phyloP scores from a whole-genome alignment of 2,113 vertebrate species.

The Collichthys lucidus region DNA sequence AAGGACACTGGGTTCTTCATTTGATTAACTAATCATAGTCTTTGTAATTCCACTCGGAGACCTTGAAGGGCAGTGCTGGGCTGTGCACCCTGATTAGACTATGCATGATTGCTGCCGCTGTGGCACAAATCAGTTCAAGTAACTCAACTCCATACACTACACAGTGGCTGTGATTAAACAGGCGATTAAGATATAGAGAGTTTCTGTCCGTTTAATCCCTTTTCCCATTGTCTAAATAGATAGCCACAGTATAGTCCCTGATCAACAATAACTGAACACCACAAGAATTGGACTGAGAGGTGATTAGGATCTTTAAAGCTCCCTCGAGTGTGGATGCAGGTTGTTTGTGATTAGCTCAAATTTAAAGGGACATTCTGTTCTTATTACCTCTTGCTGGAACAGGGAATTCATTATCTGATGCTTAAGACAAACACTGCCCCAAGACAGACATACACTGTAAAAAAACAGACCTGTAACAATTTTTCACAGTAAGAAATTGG shows the following conservation, averaged over 20 bases:
- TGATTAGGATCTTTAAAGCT: slow-evolving; percentile 79
- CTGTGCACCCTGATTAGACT: slow-evolving; percentile 78
- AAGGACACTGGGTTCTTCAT: slow-evolving; percentile 80
- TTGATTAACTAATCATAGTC: slow-evolving; percentile 88
- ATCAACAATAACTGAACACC: slow-evolving; percentile 71
- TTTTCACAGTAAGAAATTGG: too few relatives aligned
- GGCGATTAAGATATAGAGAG: slow-evolving; percentile 71
- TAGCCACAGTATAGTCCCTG: slow-evolving; percentile 65
- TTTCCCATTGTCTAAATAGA: slow-evolving; percentile 68
- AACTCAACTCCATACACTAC: slow-evolving; percentile 71
- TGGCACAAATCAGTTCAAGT: slow-evolving; percentile 80
- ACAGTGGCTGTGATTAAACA: slow-evolving; percentile 80
- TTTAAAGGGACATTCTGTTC: slow-evolving; percentile 74
- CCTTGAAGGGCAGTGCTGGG: slow-evolving; percentile 74
- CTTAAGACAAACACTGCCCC: slow-evolving; percentile 42
- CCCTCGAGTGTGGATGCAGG: slow-evolving; percentile 68
- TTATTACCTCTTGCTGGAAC: slow-evolving; percentile 57
- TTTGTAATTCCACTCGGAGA: slow-evolving; percentile 82
- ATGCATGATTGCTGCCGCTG: slow-evolving; percentile 75
- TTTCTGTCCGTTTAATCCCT: slow-evolving; percentile 77
- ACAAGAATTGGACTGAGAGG: slow-evolving; percentile 72
- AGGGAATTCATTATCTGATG: slow-evolving; percentile 73
- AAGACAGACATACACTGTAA: slow-evolving; percentile 31
- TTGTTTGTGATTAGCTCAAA: slow-evolving; percentile 75
- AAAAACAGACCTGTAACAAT: too few relatives aligned